phyloP scores from a whole-genome alignment of 1,140 invertebrate genomes.

The Brachionus koreanus region DNA sequence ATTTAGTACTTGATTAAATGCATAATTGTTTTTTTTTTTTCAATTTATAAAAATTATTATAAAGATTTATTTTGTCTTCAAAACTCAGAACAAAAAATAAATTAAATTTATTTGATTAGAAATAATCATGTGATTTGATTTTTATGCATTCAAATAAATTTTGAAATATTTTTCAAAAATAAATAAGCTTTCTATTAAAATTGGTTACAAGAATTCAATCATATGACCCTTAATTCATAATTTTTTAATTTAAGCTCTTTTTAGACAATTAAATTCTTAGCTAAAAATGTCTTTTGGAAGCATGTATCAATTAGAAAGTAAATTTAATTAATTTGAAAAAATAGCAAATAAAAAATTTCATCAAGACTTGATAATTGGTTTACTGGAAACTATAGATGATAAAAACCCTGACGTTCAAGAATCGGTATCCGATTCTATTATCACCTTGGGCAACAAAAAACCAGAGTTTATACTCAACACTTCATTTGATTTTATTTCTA shows the following conservation, averaged over 20 bases:
- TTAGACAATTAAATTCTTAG: not conserved
- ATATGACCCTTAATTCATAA: not conserved
- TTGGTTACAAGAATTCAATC: not conserved
- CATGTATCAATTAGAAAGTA: constrained; percentile 44
- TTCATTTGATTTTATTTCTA: not conserved
- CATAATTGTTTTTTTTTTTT: not conserved
- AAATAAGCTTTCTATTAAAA: not conserved
- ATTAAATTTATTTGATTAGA: not conserved
- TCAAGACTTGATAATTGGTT: constrained; percentile 32
- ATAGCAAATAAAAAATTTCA: not conserved
- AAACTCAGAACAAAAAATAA: not conserved
- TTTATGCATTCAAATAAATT: not conserved
- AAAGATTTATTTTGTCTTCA: not conserved
- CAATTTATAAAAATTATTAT: no score
- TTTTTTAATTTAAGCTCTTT: not conserved
- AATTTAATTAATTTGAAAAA: not conserved
- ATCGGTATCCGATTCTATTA: constrained; percentile 25
- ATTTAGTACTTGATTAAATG: no score
- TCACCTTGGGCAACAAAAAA: not conserved
- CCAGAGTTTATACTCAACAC: not conserved
- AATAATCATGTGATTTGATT: constrained; percentile 9
- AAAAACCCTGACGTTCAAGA: constrained; percentile 26
- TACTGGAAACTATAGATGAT: constrained; percentile 12
- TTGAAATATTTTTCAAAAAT: not conserved
- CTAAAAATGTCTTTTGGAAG: constrained; percentile 11